Percentiles rank a stretch among this genome's conserved stretches.
phyloP scores from a whole-genome alignment of 1,140 invertebrate species.

The Metaphire vulgaris region DNA sequence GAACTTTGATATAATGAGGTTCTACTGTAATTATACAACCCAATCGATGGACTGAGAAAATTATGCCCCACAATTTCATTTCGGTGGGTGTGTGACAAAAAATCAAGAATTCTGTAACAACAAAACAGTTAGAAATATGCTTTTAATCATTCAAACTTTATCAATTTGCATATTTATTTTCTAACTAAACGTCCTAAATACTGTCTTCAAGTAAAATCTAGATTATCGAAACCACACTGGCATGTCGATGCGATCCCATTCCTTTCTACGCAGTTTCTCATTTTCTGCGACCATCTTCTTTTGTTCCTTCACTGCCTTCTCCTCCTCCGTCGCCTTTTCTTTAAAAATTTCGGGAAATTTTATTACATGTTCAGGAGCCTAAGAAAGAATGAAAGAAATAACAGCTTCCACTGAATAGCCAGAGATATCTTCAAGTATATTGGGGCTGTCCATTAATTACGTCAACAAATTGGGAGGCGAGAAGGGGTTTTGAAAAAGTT shows the following conservation, averaged over 20 bases:
- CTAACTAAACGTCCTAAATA: neutral
- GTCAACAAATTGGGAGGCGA: neutral
- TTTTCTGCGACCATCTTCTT: neutral
- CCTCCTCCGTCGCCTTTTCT: neutral
- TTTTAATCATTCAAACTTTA: too few relatives aligned
- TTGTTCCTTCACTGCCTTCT: neutral
- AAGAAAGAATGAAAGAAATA: neutral
- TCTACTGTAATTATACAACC: too few relatives aligned
- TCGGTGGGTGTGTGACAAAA: too few relatives aligned
- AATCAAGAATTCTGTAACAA: neutral
- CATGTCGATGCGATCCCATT: neutral
- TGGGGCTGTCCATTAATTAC: neutral
- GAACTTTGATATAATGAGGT: too few relatives aligned
- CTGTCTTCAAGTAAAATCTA: neutral
- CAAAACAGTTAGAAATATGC: neutral
- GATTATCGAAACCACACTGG: conserved; percentile 1
- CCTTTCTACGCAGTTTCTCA: neutral
- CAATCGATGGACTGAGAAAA: too few relatives aligned
- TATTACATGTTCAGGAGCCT: neutral
- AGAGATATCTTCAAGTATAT: too few relatives aligned
- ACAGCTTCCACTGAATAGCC: too few relatives aligned
- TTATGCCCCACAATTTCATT: neutral
- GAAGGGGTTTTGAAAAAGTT: too few relatives aligned
- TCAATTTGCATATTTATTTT: neutral
- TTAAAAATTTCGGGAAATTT: neutral